A percentile compares a stretch with the other conserved stretches of the same genome.
Evolutionary conservation across 2,888 invertebrate genomes (phyloP).

Genomic region (Hydraecia micacea): DNA sequence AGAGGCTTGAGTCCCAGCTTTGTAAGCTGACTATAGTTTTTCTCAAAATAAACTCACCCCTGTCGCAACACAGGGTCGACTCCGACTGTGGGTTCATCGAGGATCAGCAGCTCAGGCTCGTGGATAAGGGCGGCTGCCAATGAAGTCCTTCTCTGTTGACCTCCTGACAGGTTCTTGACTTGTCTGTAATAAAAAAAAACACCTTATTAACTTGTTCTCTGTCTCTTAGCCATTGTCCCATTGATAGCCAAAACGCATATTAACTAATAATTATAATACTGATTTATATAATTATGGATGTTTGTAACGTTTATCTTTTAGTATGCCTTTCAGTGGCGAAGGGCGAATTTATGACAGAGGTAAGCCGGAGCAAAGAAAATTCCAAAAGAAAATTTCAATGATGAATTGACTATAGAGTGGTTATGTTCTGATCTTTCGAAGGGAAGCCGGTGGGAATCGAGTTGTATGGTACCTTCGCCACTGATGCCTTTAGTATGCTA

Average conservation of each 20-base stretch:
- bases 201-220: neutral
- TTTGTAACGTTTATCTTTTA: neutral
- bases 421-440: too few species aligned
- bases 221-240: neutral
- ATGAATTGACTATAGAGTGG: too few species aligned
- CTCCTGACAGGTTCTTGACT: conserved; percentile 96
- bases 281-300: neutral
- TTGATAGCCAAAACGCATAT: neutral
- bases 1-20: neutral
- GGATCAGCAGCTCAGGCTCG: conserved; percentile 96
- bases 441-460: too few species aligned
- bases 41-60: conserved; percentile 85
- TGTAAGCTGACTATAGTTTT: neutral
- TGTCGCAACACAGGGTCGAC: conserved; percentile 97
- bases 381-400: too few species aligned
- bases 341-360: too few species aligned
- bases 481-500: too few species aligned
- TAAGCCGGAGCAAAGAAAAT: too few species aligned
- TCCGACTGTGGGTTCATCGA: conserved; percentile 98
- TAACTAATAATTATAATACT: too few species aligned
- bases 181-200: conserved; percentile 82
- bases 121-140: conserved; percentile 96
- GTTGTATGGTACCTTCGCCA: too few species aligned
- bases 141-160: conserved; percentile 97
- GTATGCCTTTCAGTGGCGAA: too few species aligned